These are phyloP conservation scores for Sitta europaea DNA, from an alignment of 2,113 vertebrate species.

Conservation along the genomic window DNA sequence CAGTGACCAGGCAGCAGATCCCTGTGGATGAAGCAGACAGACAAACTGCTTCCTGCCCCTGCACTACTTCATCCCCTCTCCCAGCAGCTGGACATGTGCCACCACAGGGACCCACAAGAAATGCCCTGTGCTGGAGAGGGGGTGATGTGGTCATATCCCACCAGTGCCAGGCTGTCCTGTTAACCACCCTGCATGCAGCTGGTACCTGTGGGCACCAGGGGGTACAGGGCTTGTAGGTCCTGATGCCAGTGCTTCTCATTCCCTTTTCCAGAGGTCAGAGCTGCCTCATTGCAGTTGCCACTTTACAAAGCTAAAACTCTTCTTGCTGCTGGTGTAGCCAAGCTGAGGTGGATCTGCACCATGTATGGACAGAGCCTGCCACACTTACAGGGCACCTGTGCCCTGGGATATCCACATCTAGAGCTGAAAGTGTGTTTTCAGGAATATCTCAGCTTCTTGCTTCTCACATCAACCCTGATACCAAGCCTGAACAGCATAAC, in stretches of 20 bases:
- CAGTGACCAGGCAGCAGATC: background rate
- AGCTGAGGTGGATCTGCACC: background rate
- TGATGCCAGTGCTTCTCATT: background rate
- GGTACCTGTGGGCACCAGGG: background rate
- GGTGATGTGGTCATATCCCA: background rate
- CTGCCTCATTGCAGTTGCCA: background rate
- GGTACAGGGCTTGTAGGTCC: background rate
- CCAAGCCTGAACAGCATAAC: background rate
- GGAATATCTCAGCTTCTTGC: background rate
- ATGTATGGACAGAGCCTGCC: background rate
- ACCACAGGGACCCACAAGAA: background rate
- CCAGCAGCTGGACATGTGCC: background rate
- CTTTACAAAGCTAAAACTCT: background rate
- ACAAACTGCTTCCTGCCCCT: background rate
- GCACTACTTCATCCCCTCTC: background rate
- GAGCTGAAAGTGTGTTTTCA: background rate
- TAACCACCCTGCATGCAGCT: background rate
- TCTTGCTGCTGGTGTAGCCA: background rate
- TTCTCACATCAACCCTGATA: background rate
- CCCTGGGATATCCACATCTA: background rate
- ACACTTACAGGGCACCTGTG: accelerated
- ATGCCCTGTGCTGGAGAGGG: background rate
- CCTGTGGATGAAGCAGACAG: background rate
- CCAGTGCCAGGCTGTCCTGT: background rate
- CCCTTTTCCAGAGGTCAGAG: background rate